Percentiles rank a stretch among this genome's conserved stretches.
These are phyloP conservation scores for Pterophyllum scalare DNA, from an alignment of 2,113 vertebrate genomes.

Conservation along the genomic window DNA sequence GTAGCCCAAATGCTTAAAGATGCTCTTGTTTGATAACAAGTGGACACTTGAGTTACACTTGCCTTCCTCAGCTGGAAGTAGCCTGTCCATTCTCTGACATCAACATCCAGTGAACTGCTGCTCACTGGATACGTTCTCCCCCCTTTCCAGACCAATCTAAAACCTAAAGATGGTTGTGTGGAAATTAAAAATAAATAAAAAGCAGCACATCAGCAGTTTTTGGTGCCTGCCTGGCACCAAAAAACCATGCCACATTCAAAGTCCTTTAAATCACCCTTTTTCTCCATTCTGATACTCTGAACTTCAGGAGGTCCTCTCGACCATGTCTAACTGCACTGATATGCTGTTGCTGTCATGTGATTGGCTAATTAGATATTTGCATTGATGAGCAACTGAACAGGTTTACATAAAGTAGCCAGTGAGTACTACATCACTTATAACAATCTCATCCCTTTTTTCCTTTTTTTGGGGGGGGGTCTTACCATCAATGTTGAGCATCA, in stretches of 20 bases:
- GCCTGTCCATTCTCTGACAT: neutral
- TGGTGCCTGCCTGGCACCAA: neutral
- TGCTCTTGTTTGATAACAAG: conserved; percentile 3
- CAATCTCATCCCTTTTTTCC: too few species aligned
- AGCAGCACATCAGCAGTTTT: neutral
- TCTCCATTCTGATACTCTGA: neutral
- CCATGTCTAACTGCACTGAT: neutral
- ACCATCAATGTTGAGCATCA: conserved; percentile 99
- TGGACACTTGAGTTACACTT: neutral
- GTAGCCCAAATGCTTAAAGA: neutral
- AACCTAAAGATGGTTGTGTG: neutral
- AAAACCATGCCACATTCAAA: neutral
- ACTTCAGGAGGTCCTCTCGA: neutral
- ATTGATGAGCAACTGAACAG: neutral
- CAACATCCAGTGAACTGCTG: neutral
- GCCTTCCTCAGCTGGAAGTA: neutral
- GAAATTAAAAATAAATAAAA: neutral
- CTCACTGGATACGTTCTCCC: neutral
- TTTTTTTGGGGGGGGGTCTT: conserved; percentile 40
- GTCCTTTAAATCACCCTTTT: neutral
- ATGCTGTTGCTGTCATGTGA: too few species aligned
- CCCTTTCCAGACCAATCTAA: neutral
- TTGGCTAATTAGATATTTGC: too few species aligned
- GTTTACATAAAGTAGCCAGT: neutral
- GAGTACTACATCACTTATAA: neutral